Conservation (phyloP, 2,797 vertebrate genomes). For the Gymnoscopelus braueri region DNA sequence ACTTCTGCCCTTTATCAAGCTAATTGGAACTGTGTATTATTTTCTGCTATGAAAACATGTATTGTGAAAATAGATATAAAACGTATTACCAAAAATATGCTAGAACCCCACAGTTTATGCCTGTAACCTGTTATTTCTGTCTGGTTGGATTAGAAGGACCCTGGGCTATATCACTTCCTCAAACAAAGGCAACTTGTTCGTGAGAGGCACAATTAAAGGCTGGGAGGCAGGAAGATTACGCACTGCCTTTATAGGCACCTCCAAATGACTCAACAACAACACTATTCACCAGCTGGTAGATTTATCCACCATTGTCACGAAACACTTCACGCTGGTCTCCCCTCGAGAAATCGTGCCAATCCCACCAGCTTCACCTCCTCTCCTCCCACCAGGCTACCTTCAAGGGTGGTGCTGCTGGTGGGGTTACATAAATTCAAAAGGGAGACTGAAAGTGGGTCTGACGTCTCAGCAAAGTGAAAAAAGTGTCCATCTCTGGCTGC, state of each 20-base stretch:
- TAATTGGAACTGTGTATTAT: too few species aligned
- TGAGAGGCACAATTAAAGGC: constrained; percentile 73
- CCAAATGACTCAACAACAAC: constrained; percentile 78
- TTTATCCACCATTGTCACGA: constrained; percentile 72
- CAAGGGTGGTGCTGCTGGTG: constrained; percentile 12
- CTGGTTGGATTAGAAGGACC: constrained; percentile 40
- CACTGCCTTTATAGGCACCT: constrained; percentile 74
- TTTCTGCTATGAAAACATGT: too few species aligned
- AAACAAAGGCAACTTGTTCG: constrained; percentile 76
- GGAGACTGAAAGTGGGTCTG: constrained; percentile 70
- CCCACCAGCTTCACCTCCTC: not conserved
- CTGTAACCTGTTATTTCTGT: constrained; percentile 13
- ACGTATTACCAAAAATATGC: not conserved
- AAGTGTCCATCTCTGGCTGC: constrained; percentile 54
- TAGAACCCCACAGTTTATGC: constrained; percentile 5
- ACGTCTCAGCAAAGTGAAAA: constrained; percentile 57
- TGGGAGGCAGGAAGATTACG: constrained; percentile 75
- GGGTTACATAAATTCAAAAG: constrained; percentile 46
- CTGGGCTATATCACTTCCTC: constrained; percentile 47
- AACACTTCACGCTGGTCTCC: constrained; percentile 34
- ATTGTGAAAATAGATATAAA: not conserved
- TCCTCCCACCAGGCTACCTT: constrained; percentile 23
- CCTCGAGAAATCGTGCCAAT: not conserved
- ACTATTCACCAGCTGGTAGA: constrained; percentile 74
- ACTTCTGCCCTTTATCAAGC: not conserved